Base-by-base conservation (phyloP, 2,797 vertebrate species). In the Darevskia nairensis region DNA sequence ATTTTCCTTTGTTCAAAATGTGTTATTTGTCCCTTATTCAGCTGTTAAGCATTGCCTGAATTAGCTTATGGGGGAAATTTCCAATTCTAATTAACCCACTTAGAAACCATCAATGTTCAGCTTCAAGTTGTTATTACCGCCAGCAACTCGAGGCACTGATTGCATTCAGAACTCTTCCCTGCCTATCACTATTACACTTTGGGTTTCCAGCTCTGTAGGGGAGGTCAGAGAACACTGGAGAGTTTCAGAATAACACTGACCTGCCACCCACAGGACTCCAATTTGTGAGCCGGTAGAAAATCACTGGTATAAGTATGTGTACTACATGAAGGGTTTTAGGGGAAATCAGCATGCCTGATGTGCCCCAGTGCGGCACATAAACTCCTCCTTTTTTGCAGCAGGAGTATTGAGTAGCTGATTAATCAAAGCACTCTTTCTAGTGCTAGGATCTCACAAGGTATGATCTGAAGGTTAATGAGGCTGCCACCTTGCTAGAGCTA, bases 341-440 rank as follows among this genome's bases (percentile, higher is more conserved):
- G 15, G 80, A 88, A 80, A 80, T 87, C 82, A 82, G 89, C 92
- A 94, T 89, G 92, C 0, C 0, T 81, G 88, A 61, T 85, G 92
- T 89, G 84, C 86, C 92, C 87, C 8, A 71, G 41, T 80, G 88
- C 29, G 50, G 1, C 79, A 89, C 44, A 32, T 88, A 80, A 94
- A 92, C 72, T 91, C 88, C 35, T 81, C 91, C 64, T 17, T 85
- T 89, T n/a, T 87, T 55, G 46, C 88, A 90, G 89, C 90, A 88
- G 86, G 86, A 89, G 80, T 88, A 92, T 64, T 91, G 77, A 93
- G 91, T 10, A 76, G 55, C 76, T 46, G 90, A 91, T 90, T 90
- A 84, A 69, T 81, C 68, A 82, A 55, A 92, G 81, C 86, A 90
- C 8, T 8, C 35, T 32, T 11, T 68, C 29, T 79, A 86, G 3